These are phyloP conservation scores for Ciconia stormi DNA, from an alignment of 2,113 vertebrate species.

Conservation along the genomic window DNA sequence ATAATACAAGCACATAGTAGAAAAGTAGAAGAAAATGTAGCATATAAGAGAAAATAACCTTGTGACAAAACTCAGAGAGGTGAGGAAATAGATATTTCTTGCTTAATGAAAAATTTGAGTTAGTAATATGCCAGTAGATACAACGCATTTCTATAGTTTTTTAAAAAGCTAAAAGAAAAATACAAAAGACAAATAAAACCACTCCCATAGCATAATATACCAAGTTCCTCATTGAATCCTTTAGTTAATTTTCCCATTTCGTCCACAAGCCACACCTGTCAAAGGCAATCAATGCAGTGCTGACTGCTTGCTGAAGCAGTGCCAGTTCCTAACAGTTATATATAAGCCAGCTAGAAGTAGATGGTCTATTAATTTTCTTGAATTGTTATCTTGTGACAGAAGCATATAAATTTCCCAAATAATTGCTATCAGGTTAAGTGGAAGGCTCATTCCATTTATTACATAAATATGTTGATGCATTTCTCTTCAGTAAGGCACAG, in stretches of 20 bases:
- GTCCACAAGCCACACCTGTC: constrained; percentile 14
- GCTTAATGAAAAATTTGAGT: background rate
- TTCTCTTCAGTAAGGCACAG: background rate
- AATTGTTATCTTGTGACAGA: constrained; percentile 26
- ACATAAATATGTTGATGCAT: constrained; percentile 37
- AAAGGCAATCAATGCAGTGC: constrained; percentile 23
- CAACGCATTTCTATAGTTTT: background rate
- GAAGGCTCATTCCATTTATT: constrained; percentile 39
- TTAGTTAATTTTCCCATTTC: constrained; percentile 44
- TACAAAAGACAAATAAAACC: background rate
- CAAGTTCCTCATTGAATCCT: background rate
- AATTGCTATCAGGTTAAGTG: constrained; percentile 40
- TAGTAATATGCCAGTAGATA: background rate
- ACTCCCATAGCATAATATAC: background rate
- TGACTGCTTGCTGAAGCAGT: background rate
- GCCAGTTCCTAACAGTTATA: background rate
- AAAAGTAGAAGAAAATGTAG: background rate
- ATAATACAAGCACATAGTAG: background rate
- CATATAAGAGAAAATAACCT: background rate
- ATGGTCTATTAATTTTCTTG: constrained; percentile 41
- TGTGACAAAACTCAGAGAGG: background rate
- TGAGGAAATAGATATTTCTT: background rate
- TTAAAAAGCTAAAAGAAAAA: background rate
- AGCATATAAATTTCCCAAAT: constrained; percentile 46
- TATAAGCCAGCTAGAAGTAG: background rate